phyloP scores from a whole-genome alignment of 2,797 vertebrate genomes.

The Okamejei kenojei region DNA sequence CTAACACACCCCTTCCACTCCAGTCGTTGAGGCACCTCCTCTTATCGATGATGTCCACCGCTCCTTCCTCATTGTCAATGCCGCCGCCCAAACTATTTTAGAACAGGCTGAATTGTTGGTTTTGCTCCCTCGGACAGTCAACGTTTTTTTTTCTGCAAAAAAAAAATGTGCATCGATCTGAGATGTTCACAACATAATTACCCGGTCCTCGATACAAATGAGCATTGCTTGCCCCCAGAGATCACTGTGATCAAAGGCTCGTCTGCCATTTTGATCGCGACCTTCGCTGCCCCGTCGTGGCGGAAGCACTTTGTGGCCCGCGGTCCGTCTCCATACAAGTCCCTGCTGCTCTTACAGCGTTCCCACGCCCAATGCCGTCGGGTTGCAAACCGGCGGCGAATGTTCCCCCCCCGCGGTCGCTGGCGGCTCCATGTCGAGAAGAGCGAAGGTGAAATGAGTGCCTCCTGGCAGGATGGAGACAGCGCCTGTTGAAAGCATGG shows the following conservation, averaged over 20 bases:
- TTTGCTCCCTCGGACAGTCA: neutral
- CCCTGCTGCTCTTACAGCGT: neutral
- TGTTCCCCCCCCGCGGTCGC: neutral
- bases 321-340: neutral
- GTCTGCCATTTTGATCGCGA: no score
- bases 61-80: neutral
- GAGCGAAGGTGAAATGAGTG: neutral
- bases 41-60: no score
- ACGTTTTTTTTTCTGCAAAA: neutral
- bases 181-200: neutral
- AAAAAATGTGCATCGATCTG: neutral
- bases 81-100: neutral
- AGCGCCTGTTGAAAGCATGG: neutral
- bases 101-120: neutral
- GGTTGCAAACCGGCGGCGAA: neutral
- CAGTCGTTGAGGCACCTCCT: no score
- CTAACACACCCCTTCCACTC: no score
- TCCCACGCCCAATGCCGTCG: neutral
- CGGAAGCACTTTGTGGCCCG: no score
- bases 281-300: no score
- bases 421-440: neutral
- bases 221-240: no score
- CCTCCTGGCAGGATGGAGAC: no score
- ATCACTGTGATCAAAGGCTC: no score
- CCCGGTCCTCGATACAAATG: neutral